phyloP scores from a whole-genome alignment of 2,113 vertebrate genomes.

The Carollia perspicillata region DNA sequence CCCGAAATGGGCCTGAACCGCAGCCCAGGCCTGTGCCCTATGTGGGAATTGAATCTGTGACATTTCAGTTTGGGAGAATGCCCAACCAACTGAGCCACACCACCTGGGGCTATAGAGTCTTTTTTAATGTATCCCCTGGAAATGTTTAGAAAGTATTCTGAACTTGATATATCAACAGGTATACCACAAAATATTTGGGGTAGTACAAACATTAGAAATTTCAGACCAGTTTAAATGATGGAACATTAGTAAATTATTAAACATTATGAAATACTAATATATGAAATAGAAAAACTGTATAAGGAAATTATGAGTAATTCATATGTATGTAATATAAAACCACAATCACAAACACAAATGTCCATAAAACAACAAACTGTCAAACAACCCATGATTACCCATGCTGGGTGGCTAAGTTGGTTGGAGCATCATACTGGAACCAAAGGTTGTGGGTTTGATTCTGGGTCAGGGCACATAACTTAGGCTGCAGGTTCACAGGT shows the following conservation, averaged over 20 bases:
- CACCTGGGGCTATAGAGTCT: no score
- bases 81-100: no score
- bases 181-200: constrained; percentile 4
- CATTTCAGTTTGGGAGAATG: no score
- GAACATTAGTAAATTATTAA: constrained; percentile 12
- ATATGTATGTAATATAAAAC: not conserved
- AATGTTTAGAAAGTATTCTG: constrained; percentile 32
- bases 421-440: no score
- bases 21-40: no score
- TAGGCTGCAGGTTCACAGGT: no score
- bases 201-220: constrained; percentile 31
- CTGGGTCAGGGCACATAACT: no score
- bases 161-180: not conserved
- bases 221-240: not conserved
- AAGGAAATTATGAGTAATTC: not conserved
- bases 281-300: not conserved
- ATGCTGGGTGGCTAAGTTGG: no score
- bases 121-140: not conserved
- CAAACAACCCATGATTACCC: not conserved
- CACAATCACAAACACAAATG: not conserved
- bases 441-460: no score
- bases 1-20: no score
- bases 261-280: not conserved
- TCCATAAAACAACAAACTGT: not conserved
- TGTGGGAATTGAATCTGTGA: no score